Conservation (phyloP, 2,113 vertebrate genomes). For the Tachysurus vachellii region DNA sequence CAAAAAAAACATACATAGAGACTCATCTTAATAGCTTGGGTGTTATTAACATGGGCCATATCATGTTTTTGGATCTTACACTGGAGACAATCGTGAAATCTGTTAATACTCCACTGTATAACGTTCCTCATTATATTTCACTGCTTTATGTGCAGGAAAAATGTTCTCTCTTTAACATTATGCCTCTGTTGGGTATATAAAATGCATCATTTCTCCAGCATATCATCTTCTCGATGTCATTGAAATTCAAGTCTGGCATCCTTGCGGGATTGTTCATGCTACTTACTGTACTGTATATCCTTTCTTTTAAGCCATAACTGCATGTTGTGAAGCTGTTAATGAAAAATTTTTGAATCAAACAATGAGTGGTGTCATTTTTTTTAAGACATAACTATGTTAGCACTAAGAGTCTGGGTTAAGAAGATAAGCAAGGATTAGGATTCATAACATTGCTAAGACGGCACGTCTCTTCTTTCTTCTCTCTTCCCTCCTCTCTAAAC, state of each 20-base stretch:
- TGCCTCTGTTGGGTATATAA: background rate
- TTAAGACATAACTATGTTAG: slow-evolving; percentile 52
- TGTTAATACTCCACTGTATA: background rate
- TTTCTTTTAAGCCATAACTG: background rate
- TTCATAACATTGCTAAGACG: slow-evolving; percentile 69
- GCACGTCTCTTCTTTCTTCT: background rate
- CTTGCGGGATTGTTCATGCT: background rate
- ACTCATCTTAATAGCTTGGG: background rate
- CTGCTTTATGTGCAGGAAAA: background rate
- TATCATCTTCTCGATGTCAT: background rate
- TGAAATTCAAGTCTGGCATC: background rate
- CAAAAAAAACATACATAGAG: background rate
- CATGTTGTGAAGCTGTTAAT: background rate
- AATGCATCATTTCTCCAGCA: slow-evolving; percentile 3
- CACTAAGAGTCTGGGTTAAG: slow-evolving; percentile 67
- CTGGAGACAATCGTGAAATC: background rate
- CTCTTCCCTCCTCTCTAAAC: background rate
- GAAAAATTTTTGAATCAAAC: background rate
- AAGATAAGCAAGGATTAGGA: slow-evolving; percentile 73
- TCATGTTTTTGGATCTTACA: background rate
- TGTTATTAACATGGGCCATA: background rate
- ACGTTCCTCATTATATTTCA: slow-evolving; percentile 11
- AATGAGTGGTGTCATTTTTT: background rate
- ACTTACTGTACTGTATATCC: background rate
- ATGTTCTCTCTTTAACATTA: background rate